These are phyloP conservation scores for Drosophila virilis DNA, from an alignment of 1,140 invertebrate species.

Conservation along the genomic window DNA sequence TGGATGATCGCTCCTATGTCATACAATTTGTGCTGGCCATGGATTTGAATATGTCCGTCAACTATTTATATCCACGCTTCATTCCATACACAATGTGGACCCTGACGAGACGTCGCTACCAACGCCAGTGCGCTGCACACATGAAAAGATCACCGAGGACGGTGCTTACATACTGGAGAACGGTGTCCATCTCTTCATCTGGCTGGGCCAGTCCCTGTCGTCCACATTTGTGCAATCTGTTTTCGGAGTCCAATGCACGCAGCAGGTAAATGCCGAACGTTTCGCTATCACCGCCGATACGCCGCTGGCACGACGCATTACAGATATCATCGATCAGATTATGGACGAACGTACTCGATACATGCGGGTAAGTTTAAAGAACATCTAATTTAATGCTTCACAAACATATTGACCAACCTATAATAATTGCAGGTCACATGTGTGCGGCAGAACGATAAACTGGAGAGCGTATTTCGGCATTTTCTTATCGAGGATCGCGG, in stretches of 20 bases:
- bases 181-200: constrained; percentile 97
- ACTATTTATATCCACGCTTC: constrained; percentile 95
- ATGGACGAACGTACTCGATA: constrained; percentile 89
- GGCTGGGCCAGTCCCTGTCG: constrained; percentile 93
- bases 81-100: constrained; percentile 88
- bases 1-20: constrained; percentile 95
- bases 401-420: neutral
- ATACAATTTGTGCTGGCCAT: constrained; percentile 94
- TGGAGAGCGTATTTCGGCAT: constrained; percentile 97
- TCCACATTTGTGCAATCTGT: constrained; percentile 92
- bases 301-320: constrained; percentile 90
- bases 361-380: constrained; percentile 91
- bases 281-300: constrained; percentile 92
- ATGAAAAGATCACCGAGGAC: constrained; percentile 94
- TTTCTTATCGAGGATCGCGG: constrained; percentile 98
- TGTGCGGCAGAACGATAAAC: constrained; percentile 96
- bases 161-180: constrained; percentile 97
- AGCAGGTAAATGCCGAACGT: constrained; percentile 93
- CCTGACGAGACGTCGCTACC: constrained; percentile 84
- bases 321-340: constrained; percentile 89
- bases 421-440: constrained; percentile 92
- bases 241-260: constrained; percentile 93
- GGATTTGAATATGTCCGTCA: constrained; percentile 92
- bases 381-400: neutral
- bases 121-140: constrained; percentile 90